These are phyloP conservation scores for Campylomormyrus numenius DNA, from an alignment of 2,113 vertebrate genomes.

Conservation along the genomic window DNA sequence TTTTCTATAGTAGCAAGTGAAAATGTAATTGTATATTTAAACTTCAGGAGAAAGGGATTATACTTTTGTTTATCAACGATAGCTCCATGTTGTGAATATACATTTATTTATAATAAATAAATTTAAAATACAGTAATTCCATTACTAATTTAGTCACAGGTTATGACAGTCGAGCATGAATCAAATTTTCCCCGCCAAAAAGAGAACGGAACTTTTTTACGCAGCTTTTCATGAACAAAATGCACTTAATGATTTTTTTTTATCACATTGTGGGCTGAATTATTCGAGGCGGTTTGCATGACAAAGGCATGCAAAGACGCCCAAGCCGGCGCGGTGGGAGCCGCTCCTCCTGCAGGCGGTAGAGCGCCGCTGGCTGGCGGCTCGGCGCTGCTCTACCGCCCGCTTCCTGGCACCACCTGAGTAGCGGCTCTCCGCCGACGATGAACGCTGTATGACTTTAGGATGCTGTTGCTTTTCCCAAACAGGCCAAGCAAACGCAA, in stretches of 20 bases:
- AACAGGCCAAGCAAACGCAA: neutral
- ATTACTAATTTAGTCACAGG: neutral
- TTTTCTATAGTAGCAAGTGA: neutral
- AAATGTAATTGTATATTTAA: neutral
- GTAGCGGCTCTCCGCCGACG: neutral
- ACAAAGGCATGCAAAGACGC: constrained; percentile 1
- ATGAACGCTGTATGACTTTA: neutral
- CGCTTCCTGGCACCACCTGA: neutral
- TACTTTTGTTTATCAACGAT: neutral
- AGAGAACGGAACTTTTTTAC: neutral
- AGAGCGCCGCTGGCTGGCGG: neutral
- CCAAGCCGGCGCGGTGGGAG: neutral
- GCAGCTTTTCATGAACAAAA: neutral
- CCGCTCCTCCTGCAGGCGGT: neutral
- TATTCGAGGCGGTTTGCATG: neutral
- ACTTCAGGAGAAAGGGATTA: neutral
- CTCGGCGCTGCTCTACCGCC: neutral
- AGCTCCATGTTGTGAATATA: neutral
- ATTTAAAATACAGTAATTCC: neutral
- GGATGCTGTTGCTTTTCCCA: neutral
- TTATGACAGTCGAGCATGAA: neutral
- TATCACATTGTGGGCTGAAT: neutral
- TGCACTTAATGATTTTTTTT: neutral
- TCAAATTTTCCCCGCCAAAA: neutral
- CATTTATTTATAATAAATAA: neutral